Conservation (phyloP, 1,140 invertebrate species). For the Muscidifurax raptorellus region DNA sequence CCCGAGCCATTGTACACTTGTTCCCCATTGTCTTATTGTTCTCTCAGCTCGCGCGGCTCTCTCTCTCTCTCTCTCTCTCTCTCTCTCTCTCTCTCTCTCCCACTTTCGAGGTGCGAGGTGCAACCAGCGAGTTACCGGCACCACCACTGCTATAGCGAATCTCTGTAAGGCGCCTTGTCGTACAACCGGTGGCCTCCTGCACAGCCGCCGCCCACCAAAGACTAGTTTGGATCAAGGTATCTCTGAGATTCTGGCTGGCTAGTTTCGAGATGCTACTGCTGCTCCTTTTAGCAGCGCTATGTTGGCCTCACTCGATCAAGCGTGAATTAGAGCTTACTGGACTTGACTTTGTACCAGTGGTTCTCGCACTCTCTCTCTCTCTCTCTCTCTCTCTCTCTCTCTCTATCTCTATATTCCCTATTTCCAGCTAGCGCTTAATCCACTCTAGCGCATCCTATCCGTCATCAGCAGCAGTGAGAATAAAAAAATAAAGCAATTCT, state of each 20-base stretch:
- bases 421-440: constrained; percentile 17
- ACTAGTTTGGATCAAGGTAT: constrained; percentile 19
- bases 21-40: constrained; percentile 64
- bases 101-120: constrained; percentile 37
- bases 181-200: background rate
- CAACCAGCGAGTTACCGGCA: constrained; percentile 46
- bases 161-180: constrained; percentile 23
- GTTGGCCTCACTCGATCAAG: background rate
- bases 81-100: constrained; percentile 16
- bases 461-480: background rate
- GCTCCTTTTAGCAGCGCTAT: background rate
- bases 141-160: background rate
- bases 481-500: constrained; percentile 10
- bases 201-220: background rate
- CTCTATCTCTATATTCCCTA: background rate
- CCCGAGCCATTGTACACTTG: constrained; percentile 61
- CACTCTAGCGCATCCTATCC: too few species aligned
- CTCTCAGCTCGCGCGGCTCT: constrained; percentile 10
- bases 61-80: constrained; percentile 10
- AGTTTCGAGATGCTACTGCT: background rate
- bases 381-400: background rate
- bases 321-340: constrained; percentile 13
- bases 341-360: background rate
- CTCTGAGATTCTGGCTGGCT: constrained; percentile 10
- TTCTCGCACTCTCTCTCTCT: background rate